Evolutionary conservation across 2,888 invertebrate genomes (phyloP).

Genomic region (Aethes cnicana): DNA sequence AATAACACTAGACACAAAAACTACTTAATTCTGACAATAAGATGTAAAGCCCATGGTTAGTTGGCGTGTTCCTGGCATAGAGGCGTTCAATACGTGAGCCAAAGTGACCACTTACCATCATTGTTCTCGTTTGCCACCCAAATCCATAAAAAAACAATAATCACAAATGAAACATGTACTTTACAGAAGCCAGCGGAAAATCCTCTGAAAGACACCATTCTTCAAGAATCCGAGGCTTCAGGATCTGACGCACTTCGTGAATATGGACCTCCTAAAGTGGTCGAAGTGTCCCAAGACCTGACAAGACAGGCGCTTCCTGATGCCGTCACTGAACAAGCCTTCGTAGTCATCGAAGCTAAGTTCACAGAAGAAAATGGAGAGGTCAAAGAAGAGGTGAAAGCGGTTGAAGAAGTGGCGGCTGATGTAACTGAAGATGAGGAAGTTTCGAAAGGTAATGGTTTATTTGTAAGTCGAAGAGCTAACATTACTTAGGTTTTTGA

Average conservation of each 20-base stretch:
- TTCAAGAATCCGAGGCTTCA: conserved; percentile 67
- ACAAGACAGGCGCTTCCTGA: conserved; percentile 62
- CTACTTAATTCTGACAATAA: too few relatives aligned
- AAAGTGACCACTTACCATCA: too few relatives aligned
- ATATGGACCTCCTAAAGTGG: conserved; percentile 73
- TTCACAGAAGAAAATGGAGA: conserved; percentile 30
- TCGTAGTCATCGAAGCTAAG: conserved; percentile 44
- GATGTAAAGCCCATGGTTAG: too few relatives aligned
- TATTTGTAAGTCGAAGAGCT: too few relatives aligned
- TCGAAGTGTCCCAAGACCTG: conserved; percentile 48
- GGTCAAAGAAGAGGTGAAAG: conserved; percentile 11
- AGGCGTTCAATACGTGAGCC: too few relatives aligned
- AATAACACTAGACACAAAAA: too few relatives aligned
- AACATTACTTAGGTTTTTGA: too few relatives aligned
- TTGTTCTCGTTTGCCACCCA: too few relatives aligned
- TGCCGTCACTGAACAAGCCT: conserved; percentile 55
- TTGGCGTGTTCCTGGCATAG: too few relatives aligned
- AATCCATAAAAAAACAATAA: too few relatives aligned
- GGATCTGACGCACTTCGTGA: conserved; percentile 75
- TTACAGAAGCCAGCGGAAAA: conserved; percentile 66
- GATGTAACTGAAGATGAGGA: conserved; percentile 16
- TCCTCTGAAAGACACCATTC: conserved; percentile 64
- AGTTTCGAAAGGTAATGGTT: conserved; percentile 17
- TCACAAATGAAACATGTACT: conserved; percentile 1
- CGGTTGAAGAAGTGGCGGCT: conserved; percentile 15